phyloP scores from a whole-genome alignment of 1,140 invertebrate genomes.

The Melitaea cinxia region DNA sequence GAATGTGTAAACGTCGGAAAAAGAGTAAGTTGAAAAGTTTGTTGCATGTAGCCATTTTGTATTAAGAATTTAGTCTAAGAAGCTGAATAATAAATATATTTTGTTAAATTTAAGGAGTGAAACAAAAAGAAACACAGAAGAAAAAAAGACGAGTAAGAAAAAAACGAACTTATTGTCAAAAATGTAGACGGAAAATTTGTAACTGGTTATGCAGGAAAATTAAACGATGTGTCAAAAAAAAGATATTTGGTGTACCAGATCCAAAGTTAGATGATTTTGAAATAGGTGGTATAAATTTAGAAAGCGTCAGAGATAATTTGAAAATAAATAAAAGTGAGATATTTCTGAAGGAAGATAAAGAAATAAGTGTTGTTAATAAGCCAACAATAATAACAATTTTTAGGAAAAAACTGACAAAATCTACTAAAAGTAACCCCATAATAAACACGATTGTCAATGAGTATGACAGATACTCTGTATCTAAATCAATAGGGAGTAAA shows the following conservation, averaged over 20 bases:
- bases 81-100: too few relatives aligned
- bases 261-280: constrained; percentile 40
- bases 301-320: constrained; percentile 36
- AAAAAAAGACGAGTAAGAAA: constrained; percentile 31
- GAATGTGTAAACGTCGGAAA: constrained; percentile 12
- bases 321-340: constrained; percentile 25
- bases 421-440: constrained; percentile 32
- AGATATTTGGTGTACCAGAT: constrained; percentile 36
- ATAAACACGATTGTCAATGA: constrained; percentile 30
- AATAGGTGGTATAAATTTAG: constrained; percentile 40
- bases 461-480: constrained; percentile 23
- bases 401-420: constrained; percentile 34
- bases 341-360: constrained; percentile 9
- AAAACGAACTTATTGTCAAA: constrained; percentile 37
- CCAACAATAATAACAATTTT: constrained; percentile 30
- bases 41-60: too few relatives aligned
- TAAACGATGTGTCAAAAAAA: constrained; percentile 41
- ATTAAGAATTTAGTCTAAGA: too few relatives aligned
- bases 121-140: background rate
- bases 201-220: constrained; percentile 39
- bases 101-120: constrained; percentile 8
- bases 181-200: constrained; percentile 39
- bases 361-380: constrained; percentile 23
- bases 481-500: constrained; percentile 16
- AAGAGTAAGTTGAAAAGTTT: constrained; percentile 3